phyloP scores from a whole-genome alignment of 2,797 vertebrate genomes.

The Halcyon leucocephala region DNA sequence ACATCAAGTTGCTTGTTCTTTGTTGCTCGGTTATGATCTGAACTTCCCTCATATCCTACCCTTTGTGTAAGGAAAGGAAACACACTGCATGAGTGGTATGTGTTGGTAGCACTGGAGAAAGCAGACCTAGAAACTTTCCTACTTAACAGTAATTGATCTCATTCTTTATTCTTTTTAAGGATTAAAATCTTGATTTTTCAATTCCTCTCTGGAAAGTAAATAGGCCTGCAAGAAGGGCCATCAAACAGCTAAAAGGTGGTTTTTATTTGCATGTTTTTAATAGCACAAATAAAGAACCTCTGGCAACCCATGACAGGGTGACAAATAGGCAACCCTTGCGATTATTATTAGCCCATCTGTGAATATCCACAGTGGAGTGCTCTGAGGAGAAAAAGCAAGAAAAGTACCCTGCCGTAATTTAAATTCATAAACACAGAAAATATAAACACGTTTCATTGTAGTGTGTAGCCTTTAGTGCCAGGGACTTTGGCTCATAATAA shows the following conservation, averaged over 20 bases:
- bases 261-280: constrained; percentile 46
- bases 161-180: background rate
- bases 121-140: background rate
- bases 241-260: background rate
- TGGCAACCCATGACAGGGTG: constrained; percentile 24
- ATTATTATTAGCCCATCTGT: constrained; percentile 50
- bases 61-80: background rate
- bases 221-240: background rate
- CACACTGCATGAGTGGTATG: fast-evolving
- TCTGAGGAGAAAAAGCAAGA: constrained; percentile 32
- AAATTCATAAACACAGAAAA: constrained; percentile 58
- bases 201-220: background rate
- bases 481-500: constrained; percentile 29
- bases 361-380: constrained; percentile 22
- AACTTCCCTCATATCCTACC: background rate
- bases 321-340: background rate
- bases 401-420: constrained; percentile 38
- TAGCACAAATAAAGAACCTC: constrained; percentile 55
- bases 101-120: background rate
- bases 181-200: background rate
- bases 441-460: constrained; percentile 1
- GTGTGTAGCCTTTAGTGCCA: constrained; percentile 7
- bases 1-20: background rate
- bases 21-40: background rate
- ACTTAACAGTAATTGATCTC: background rate